phyloP scores from a whole-genome alignment of 1,140 invertebrate genomes.

The Saccostrea cuccullata region DNA sequence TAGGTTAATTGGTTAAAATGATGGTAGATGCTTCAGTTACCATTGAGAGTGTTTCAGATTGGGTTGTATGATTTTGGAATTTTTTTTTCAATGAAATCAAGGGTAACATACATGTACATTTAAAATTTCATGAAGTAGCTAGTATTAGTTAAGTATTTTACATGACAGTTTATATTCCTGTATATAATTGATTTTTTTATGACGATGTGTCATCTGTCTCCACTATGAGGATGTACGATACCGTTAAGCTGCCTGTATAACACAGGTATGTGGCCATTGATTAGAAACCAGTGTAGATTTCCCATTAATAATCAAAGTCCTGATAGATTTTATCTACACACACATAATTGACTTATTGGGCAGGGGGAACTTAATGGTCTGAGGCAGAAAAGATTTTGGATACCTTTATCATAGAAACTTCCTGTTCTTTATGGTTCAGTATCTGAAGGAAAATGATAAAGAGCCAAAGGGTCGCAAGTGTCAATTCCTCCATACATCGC shows the following conservation, averaged over 20 bases:
- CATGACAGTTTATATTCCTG: not conserved
- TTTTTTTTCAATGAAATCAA: no score
- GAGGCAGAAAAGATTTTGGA: not conserved
- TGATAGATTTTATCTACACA: slow-evolving; percentile 13
- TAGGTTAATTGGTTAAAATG: no score
- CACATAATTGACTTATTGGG: not conserved
- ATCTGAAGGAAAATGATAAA: not conserved
- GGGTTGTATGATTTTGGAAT: no score
- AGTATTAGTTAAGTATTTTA: not conserved
- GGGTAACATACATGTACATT: not conserved
- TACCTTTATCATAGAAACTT: slow-evolving; percentile 2
- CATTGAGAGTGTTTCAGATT: no score
- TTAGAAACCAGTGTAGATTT: not conserved
- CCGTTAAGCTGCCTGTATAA: not conserved
- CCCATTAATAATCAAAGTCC: slow-evolving; percentile 13
- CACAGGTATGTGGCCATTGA: slow-evolving; percentile 21
- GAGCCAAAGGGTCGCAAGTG: not conserved
- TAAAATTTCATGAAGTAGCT: not conserved
- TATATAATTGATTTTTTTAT: slow-evolving; percentile 13
- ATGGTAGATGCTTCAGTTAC: no score
- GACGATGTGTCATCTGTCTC: not conserved
- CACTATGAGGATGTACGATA: not conserved
- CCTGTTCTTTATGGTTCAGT: slow-evolving; percentile 8
- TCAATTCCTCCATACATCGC: not conserved
- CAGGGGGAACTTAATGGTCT: not conserved